Conservation (phyloP, 2,888 invertebrate genomes). For the Hyalella azteca region DNA sequence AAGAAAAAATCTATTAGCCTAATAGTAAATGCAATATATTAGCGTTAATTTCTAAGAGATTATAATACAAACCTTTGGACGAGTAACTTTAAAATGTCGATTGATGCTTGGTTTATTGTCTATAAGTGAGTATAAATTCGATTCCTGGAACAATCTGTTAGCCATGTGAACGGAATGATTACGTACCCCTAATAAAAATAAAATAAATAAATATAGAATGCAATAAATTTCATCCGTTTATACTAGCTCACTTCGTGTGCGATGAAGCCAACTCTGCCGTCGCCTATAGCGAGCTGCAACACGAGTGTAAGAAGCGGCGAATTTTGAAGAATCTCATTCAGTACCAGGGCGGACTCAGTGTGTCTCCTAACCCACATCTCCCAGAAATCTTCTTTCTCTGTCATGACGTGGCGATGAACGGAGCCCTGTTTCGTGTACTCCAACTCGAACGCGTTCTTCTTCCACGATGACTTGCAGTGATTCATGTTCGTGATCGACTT, state of each 20-base stretch:
- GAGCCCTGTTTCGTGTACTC: not conserved
- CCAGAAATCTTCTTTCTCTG: not conserved
- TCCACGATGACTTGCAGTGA: not conserved
- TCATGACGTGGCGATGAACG: not conserved
- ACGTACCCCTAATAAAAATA: too few relatives aligned
- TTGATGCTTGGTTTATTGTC: too few relatives aligned
- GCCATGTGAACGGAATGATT: too few relatives aligned
- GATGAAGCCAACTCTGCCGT: constrained; percentile 6
- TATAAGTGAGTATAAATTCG: too few relatives aligned
- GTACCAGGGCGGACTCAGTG: not conserved
- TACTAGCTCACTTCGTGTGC: not conserved
- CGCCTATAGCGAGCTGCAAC: not conserved
- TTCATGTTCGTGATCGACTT: not conserved
- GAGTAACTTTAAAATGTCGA: too few relatives aligned
- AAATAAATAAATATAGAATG: too few relatives aligned
- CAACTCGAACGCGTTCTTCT: not conserved
- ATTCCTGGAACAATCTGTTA: too few relatives aligned
- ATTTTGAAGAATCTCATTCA: not conserved
- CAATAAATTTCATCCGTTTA: too few relatives aligned
- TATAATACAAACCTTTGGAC: too few relatives aligned
- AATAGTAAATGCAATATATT: too few relatives aligned
- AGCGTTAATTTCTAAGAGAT: too few relatives aligned
- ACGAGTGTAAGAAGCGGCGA: not conserved
- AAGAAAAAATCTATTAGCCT: too few relatives aligned
- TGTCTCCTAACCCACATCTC: constrained; percentile 8